phyloP scores from a whole-genome alignment of 2,888 invertebrate species.

The Dichetophora obliterata region DNA sequence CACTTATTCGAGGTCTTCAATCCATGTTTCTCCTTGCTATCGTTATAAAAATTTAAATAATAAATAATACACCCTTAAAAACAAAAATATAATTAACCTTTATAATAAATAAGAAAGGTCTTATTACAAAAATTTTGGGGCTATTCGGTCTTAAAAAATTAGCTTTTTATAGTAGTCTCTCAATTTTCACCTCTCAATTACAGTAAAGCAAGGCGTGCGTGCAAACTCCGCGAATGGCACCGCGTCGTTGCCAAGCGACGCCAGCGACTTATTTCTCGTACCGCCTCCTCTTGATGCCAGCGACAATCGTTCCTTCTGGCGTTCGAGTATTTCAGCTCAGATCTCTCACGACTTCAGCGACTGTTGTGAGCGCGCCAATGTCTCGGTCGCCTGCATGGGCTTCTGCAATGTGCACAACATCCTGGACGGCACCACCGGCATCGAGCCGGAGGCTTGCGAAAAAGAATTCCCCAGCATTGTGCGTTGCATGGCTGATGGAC shows the following conservation, averaged over 20 bases:
- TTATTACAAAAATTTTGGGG: too few relatives aligned
- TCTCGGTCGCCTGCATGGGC: slow-evolving; percentile 80
- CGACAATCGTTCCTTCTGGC: slow-evolving; percentile 65
- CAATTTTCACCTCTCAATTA: background rate
- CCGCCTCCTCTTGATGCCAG: slow-evolving; percentile 62
- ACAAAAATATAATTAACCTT: too few relatives aligned
- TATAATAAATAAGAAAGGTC: too few relatives aligned
- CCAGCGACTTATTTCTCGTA: slow-evolving; percentile 62
- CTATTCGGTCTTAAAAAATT: too few relatives aligned
- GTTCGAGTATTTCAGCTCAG: slow-evolving; percentile 61
- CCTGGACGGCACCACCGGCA: slow-evolving; percentile 81
- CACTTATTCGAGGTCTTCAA: too few relatives aligned
- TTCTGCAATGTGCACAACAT: slow-evolving; percentile 86
- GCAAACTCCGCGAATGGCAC: slow-evolving; percentile 37
- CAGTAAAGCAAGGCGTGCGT: slow-evolving; percentile 5
- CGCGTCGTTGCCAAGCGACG: background rate
- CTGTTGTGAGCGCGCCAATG: slow-evolving; percentile 80
- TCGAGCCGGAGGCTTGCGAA: slow-evolving; percentile 86
- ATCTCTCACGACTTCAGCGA: slow-evolving; percentile 84
- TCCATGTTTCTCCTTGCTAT: too few relatives aligned
- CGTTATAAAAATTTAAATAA: too few relatives aligned
- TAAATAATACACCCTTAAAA: too few relatives aligned
- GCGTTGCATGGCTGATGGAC: slow-evolving; percentile 82
- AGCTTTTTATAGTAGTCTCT: too few relatives aligned
- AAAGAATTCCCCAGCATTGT: slow-evolving; percentile 85